Evolutionary conservation across 2,888 invertebrate species (phyloP).

Genomic region (Halictus ligatus): DNA sequence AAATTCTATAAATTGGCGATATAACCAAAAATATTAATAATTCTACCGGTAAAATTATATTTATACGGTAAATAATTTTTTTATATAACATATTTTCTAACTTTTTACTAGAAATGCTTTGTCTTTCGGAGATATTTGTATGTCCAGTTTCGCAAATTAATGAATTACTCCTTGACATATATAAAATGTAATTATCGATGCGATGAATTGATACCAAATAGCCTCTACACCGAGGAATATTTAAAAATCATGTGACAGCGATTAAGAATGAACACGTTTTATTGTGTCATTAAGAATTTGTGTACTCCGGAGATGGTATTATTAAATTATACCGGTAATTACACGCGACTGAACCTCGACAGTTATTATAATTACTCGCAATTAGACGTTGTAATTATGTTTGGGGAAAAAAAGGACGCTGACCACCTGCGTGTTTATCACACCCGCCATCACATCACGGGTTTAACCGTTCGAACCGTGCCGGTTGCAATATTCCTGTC

Average conservation of each 20-base stretch:
- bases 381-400: constrained; percentile 39
- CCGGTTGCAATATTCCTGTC: constrained; percentile 30
- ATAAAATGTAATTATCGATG: background rate
- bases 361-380: constrained; percentile 34
- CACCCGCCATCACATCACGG: constrained; percentile 28
- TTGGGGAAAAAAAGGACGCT: background rate
- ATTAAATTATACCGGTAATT: constrained; percentile 32
- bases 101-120: background rate
- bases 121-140: background rate
- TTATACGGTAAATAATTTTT: no score
- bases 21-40: no score
- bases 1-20: no score
- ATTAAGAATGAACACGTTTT: background rate
- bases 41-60: no score
- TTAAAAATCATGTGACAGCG: background rate
- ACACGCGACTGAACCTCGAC: background rate
- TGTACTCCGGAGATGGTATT: constrained; percentile 1
- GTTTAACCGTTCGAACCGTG: constrained; percentile 4
- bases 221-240: background rate
- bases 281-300: background rate
- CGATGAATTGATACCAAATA: background rate
- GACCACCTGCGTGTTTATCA: constrained; percentile 39
- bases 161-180: background rate
- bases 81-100: no score
- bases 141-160: background rate